These are phyloP conservation scores for Plemyria rubiginata DNA, from an alignment of 2,888 invertebrate genomes.

Conservation along the genomic window DNA sequence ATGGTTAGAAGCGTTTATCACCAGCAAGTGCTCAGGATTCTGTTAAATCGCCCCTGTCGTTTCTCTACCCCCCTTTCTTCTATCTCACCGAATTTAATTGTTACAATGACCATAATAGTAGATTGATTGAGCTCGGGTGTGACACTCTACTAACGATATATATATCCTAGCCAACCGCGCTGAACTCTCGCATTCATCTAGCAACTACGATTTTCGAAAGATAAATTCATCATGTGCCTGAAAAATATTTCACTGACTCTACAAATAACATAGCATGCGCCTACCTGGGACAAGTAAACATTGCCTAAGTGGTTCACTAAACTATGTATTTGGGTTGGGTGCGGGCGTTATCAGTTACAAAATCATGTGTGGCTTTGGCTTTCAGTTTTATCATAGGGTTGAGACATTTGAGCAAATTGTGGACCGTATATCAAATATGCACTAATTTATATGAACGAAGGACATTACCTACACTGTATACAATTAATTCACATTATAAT, in stretches of 20 bases:
- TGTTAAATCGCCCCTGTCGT: too few relatives aligned
- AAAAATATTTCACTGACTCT: background rate
- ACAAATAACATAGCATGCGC: conserved; percentile 9
- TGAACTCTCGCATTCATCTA: too few relatives aligned
- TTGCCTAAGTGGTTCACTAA: conserved; percentile 52
- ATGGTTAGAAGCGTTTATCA: too few relatives aligned
- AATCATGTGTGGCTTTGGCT: conserved; percentile 34
- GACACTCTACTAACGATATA: too few relatives aligned
- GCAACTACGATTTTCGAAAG: background rate
- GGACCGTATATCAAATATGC: background rate
- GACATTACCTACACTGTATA: background rate
- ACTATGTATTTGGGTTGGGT: conserved; percentile 60
- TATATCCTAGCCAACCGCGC: too few relatives aligned
- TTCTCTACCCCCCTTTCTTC: too few relatives aligned
- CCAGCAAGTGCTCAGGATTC: too few relatives aligned
- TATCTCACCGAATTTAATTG: too few relatives aligned
- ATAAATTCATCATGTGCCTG: too few relatives aligned
- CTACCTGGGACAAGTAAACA: conserved; percentile 39
- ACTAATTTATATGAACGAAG: background rate
- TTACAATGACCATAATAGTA: too few relatives aligned
- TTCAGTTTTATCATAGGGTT: conserved; percentile 27
- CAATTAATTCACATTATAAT: too few relatives aligned
- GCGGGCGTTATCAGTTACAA: conserved; percentile 49
- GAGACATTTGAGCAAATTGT: background rate
- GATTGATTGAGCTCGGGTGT: too few relatives aligned